Evolutionary conservation across 2,797 vertebrate species (phyloP).

Genomic region (Ctenopoma multispine): DNA sequence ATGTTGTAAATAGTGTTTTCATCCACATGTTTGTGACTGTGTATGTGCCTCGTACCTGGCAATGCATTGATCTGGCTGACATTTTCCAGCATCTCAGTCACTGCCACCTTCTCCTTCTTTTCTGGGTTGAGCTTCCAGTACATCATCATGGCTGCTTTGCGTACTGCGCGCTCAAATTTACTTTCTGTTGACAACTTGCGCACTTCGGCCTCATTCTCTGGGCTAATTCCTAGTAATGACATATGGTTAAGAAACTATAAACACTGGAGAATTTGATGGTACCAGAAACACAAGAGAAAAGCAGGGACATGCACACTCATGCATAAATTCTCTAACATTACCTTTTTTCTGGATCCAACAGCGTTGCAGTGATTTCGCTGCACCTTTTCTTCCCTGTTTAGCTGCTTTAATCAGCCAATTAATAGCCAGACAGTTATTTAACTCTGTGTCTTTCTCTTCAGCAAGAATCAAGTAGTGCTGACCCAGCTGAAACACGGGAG

Average conservation of each 20-base stretch:
- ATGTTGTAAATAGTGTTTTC: neutral
- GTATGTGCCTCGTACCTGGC: constrained; percentile 61
- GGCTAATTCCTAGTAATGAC: constrained; percentile 87
- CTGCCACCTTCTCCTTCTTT: constrained; percentile 90
- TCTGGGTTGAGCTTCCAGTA: constrained; percentile 97
- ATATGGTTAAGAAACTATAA: neutral
- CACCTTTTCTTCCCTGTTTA: constrained; percentile 92
- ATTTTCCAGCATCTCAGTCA: constrained; percentile 94
- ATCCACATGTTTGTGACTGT: neutral
- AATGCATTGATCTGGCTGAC: constrained; percentile 89
- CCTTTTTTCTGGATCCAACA: constrained; percentile 93
- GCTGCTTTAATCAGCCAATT: constrained; percentile 92
- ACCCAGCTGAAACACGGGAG: constrained; percentile 85
- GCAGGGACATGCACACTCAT: neutral
- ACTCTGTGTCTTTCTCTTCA: constrained; percentile 85
- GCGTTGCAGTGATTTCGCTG: constrained; percentile 86
- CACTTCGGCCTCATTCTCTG: constrained; percentile 90
- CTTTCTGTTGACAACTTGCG: constrained; percentile 90
- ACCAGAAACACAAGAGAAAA: neutral
- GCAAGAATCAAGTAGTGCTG: constrained; percentile 91
- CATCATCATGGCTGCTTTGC: constrained; percentile 96
- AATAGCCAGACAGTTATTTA: constrained; percentile 88
- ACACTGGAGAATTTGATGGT: too few relatives aligned
- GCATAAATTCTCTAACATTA: constrained; percentile 40
- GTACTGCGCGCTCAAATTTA: constrained; percentile 92